Base-by-base conservation (phyloP, 1,140 invertebrate genomes). In the Euwallacea similis region DNA sequence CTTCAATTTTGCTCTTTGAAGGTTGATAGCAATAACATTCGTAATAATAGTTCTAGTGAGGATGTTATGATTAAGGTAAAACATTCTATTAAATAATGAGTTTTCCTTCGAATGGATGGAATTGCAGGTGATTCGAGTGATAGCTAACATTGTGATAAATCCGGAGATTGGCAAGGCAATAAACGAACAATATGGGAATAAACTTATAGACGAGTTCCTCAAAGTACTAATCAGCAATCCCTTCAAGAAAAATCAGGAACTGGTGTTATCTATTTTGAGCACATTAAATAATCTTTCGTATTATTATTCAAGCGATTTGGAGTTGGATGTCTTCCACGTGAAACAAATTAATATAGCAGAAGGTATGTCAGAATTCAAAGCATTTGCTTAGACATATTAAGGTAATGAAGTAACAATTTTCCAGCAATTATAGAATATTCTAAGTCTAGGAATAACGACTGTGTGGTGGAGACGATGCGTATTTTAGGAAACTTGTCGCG, bases 51-150 rank as follows among this genome's bases (percentile, higher is more conserved):
- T 81, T 81, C 83, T 91, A 59, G 81, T 81, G 78, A 87, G 16
- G 92, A 93, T 79, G 85, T 93, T 33, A 86, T 93, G 50, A 87
- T 88, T 33, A 93, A 93, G 77, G 88, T 92, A 3, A 88, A 90
- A 0, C 83, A 91, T 74, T 92, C 89, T 78, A 84, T 93, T 7
- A 92, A 91, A 90, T 92, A 80, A 77, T 33, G 21, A 1, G 4
- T 33, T 33, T 33, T 33, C 21, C 21, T 33, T 33, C 21, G 21
- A 33, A 33, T 33, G 1, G 4, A 33, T 33, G 21, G 1, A 33
- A 33, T 7, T 50, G 46, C 59, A 81, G 79, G 82, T 90, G 50
- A 86, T 92, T 10, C 82, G 91, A 21, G 88, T 92, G 6, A 82
- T 92, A 56, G 91, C 90, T 42, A 93, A 93, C 78, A 87, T 91